These are phyloP conservation scores for Porites divaricata DNA, from an alignment of 92 coral and sea anemone species.

Conservation along the genomic window DNA sequence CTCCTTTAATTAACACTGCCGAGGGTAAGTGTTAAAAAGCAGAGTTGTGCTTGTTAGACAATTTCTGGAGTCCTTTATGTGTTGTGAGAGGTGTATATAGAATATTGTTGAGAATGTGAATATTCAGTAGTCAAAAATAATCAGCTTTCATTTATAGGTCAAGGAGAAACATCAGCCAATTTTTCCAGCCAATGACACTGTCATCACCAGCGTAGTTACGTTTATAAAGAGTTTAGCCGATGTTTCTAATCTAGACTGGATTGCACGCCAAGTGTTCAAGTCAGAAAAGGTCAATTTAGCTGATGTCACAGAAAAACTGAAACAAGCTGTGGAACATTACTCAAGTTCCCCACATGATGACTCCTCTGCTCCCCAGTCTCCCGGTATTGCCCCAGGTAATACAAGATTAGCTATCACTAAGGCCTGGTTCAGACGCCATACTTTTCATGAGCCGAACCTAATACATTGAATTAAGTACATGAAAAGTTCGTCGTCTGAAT, in stretches of 20 bases:
- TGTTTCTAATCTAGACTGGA: constrained; percentile 75
- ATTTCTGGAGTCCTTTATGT: no score
- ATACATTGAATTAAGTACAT: no score
- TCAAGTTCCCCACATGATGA: neutral
- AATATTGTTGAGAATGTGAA: no score
- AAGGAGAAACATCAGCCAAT: constrained; percentile 86
- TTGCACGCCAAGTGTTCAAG: constrained; percentile 84
- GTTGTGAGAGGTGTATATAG: no score
- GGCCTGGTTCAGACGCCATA: no score
- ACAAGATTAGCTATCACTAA: neutral
- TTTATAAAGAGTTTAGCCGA: constrained; percentile 85
- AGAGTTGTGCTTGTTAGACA: no score
- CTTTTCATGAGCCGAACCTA: no score
- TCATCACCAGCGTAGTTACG: constrained; percentile 76
- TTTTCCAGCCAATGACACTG: constrained; percentile 89
- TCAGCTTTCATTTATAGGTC: constrained; percentile 48
- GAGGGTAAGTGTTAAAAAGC: no score
- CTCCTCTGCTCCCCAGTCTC: constrained; percentile 3
- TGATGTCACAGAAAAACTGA: constrained; percentile 75
- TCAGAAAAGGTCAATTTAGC: constrained; percentile 73
- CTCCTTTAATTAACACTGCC: no score
- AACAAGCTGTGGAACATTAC: constrained; percentile 73
- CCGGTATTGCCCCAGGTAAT: constrained; percentile 45
- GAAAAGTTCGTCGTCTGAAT: no score
- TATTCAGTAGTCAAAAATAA: no score